Percentiles rank a stretch among this genome's conserved stretches.
These are phyloP conservation scores for Hypomesus transpacificus DNA, from an alignment of 2,113 vertebrate species.

Conservation along the genomic window DNA sequence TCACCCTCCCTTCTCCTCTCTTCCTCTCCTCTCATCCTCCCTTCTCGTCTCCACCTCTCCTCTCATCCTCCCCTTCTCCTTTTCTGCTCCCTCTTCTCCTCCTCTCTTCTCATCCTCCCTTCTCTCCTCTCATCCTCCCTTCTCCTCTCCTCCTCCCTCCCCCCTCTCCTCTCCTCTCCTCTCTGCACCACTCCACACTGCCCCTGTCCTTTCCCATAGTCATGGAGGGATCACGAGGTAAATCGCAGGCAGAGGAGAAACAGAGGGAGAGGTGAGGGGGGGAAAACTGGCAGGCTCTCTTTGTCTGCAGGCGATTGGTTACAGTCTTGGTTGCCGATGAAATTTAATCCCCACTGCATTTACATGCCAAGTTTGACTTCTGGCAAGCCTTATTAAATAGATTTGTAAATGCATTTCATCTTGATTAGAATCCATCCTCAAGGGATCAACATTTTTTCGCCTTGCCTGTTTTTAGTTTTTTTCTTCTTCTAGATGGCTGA, in stretches of 20 bases:
- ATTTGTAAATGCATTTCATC: conserved; percentile 78
- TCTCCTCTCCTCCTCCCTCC: conserved; percentile 2
- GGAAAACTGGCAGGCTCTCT: conserved; percentile 62
- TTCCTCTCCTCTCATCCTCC: too few relatives aligned
- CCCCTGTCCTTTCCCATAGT: conserved; percentile 63
- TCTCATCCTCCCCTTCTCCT: conserved; percentile 21
- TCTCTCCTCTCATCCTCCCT: neutral
- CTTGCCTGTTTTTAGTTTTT: conserved; percentile 56
- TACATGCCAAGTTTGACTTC: conserved; percentile 76
- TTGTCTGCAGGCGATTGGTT: conserved; percentile 74
- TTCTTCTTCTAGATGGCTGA: conserved; percentile 36
- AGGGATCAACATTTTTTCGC: conserved; percentile 58
- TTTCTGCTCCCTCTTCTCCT: conserved; percentile 8
- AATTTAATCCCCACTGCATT: conserved; percentile 73
- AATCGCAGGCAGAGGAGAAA: conserved; percentile 56
- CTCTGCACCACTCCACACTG: conserved; percentile 59
- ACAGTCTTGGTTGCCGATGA: conserved; percentile 74
- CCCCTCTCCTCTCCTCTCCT: conserved; percentile 20
- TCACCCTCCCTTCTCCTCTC: neutral
- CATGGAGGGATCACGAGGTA: conserved; percentile 63
- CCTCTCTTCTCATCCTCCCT: neutral
- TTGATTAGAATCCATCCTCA: conserved; percentile 71
- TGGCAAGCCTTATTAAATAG: conserved; percentile 76
- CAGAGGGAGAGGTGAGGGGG: neutral
- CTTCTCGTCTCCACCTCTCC: conserved; percentile 1